Conservation (phyloP, 2,888 invertebrate genomes). For the Agrotis segetum region DNA sequence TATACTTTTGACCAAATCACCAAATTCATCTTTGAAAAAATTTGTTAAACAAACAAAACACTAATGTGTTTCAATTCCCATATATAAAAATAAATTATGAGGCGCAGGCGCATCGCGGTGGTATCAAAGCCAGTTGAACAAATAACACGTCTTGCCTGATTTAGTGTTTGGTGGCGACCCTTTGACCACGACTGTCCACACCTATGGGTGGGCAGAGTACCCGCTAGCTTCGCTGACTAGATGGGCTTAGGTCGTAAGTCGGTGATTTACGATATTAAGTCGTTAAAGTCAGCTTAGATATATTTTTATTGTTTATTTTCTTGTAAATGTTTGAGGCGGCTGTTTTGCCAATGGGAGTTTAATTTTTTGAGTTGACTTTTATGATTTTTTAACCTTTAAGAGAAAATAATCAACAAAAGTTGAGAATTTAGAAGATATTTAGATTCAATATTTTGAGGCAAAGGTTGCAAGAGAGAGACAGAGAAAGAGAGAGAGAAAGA, state of each 20-base stretch:
- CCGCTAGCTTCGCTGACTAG: constrained; percentile 72
- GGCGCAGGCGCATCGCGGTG: constrained; percentile 64
- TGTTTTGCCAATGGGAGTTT: neutral
- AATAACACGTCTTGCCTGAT: constrained; percentile 80
- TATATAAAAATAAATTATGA: constrained; percentile 64
- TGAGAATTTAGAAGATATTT: neutral
- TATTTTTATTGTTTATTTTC: constrained; percentile 34
- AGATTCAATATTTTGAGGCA: too few relatives aligned
- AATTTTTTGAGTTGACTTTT: neutral
- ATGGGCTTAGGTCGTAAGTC: constrained; percentile 64
- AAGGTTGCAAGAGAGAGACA: too few relatives aligned
- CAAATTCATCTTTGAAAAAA: constrained; percentile 28
- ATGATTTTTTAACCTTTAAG: neutral
- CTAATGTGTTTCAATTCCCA: constrained; percentile 60
- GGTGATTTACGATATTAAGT: constrained; percentile 59
- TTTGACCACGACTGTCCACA: constrained; percentile 77
- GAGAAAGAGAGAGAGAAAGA: too few relatives aligned
- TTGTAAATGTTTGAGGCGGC: constrained; percentile 5
- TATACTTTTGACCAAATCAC: constrained; percentile 3
- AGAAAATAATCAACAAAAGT: neutral
- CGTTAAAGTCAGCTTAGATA: constrained; percentile 39
- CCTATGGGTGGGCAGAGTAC: constrained; percentile 84
- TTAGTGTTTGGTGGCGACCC: constrained; percentile 71
- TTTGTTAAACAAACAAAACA: constrained; percentile 51
- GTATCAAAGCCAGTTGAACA: constrained; percentile 77